Base-by-base conservation (phyloP, 2,888 invertebrate genomes). In the Thelaira solivaga region DNA sequence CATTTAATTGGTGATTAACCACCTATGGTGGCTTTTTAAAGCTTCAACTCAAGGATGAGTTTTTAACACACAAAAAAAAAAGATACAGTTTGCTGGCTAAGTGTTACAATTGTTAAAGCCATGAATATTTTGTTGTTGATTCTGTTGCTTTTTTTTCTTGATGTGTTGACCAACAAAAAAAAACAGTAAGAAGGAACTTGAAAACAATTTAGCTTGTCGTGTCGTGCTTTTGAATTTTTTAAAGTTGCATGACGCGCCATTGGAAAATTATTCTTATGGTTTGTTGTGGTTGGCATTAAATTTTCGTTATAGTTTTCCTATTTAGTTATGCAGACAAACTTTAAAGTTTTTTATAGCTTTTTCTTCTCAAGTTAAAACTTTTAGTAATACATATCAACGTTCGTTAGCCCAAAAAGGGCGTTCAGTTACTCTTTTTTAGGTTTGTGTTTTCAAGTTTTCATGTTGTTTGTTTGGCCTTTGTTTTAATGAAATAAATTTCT, bases 1-100 rank as follows among this genome's bases (percentile, higher is more conserved):
- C 81, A 85, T 85, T 87, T 87, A 87, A 87, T 87, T 87, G 87
- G 86, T 85, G 86, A 87, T 87, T 87, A 87, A 86, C 85, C 86
- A 86, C 87, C 87, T 86, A 85, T 83, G 85, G 85, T 81, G 83
- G 71, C 47, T 83, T 77, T 34, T 65, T n/a, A n/a, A n/a, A n/a
- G n/a, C n/a, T n/a, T n/a, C 18, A 36, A 24, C 26, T 18, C 16
- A 18, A 16, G 34, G 24, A 39, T 55, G 13, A 31, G 65, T 16
- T 39, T 36, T 59, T 5, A 11, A 11, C 59, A 31, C 26, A 69
- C 31, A 26, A 36, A 39, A 31, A 20, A 11, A 10, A 1, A 16
- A 2, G 4, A 1, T 29, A 11, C 34, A 18, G 59, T 31, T 29
- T 11, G 18, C 13, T n/a, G 6, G 0, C 4, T n/a, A 1, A 6